Percentiles rank a stretch among this genome's conserved stretches.
Conservation (phyloP, 2,888 invertebrate genomes). For the Megamerina dolium region DNA sequence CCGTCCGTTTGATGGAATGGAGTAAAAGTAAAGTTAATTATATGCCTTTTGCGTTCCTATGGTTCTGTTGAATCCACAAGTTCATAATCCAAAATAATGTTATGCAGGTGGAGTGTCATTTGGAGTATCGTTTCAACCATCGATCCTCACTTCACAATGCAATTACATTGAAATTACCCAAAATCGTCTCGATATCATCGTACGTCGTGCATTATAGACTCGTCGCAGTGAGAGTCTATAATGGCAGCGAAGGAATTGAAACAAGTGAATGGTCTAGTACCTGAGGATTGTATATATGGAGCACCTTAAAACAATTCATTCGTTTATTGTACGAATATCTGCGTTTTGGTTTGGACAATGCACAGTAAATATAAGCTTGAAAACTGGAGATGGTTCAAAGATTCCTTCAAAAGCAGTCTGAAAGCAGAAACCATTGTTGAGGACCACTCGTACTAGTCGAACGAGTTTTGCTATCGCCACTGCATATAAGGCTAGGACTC, state of each 20-base stretch:
- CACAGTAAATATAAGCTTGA: background rate
- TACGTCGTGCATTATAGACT: too few species aligned
- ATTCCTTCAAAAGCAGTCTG: conserved; percentile 2
- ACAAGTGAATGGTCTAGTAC: too few species aligned
- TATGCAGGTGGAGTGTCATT: background rate
- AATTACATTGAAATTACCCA: background rate
- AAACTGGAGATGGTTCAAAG: conserved; percentile 1
- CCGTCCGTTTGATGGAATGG: too few species aligned
- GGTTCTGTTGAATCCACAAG: background rate
- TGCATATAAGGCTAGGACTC: too few species aligned
- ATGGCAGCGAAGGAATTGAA: too few species aligned
- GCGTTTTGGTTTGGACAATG: background rate
- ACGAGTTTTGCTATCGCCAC: too few species aligned
- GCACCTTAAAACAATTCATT: too few species aligned
- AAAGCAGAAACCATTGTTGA: background rate
- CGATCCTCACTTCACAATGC: background rate
- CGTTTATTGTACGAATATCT: background rate
- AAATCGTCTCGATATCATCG: background rate
- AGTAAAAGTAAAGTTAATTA: background rate
- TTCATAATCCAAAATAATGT: too few species aligned
- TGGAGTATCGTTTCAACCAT: background rate
- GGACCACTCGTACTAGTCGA: background rate
- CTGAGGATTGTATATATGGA: too few species aligned
- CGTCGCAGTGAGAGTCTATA: too few species aligned
- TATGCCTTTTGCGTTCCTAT: background rate